Evolutionary conservation across 1,140 invertebrate species (phyloP), one percentile per base, ranked within the genome.

Genomic region (Plodia interpunctella): DNA sequence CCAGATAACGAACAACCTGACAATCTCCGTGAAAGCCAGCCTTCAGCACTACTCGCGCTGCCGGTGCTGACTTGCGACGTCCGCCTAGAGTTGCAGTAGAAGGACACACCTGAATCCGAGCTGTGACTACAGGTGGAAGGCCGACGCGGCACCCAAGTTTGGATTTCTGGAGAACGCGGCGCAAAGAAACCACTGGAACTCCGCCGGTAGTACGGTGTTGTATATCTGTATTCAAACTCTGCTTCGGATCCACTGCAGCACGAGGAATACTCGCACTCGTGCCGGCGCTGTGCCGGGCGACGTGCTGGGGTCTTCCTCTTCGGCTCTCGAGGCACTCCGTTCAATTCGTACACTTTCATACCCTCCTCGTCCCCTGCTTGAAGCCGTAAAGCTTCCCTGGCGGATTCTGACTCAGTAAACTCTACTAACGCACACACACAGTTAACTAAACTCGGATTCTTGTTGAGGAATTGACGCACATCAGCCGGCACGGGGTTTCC

Each of bases 381-480:
- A 78, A 94, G 88, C 58, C 94, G 92, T n/a, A 95, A 90, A 0
- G 97, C 96, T 56, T 94, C 93, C 72, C 95, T 92, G 0, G 97
- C 97, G 8, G 94, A 93, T 54, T 96, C 96, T 0, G 96, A 96
- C 60, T 95, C 93, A 55, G 96, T 95, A 80, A 97, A 98, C 90
- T 98, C 97, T 49, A 98, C 93, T 66, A 98, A 91, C 8, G 97
- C 97, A 88, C 95, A 97, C 62, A 97, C 94, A 74, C 95, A 93
- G 63, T 94, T 94, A 59, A 92, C 92, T 78, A 97, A 91, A 78
- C 97, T 96, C n/a, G 96, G 96, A 79, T 97, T 95, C 80, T 97
- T 97, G 76, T 95, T 95, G 65, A 96, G 94, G 73, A 97, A 96
- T 81, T 96, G 95, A 57, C 96, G 93, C 15, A 97, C 94, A 87